phyloP scores from a whole-genome alignment of 2,797 vertebrate genomes.

The Okamejei kenojei region DNA sequence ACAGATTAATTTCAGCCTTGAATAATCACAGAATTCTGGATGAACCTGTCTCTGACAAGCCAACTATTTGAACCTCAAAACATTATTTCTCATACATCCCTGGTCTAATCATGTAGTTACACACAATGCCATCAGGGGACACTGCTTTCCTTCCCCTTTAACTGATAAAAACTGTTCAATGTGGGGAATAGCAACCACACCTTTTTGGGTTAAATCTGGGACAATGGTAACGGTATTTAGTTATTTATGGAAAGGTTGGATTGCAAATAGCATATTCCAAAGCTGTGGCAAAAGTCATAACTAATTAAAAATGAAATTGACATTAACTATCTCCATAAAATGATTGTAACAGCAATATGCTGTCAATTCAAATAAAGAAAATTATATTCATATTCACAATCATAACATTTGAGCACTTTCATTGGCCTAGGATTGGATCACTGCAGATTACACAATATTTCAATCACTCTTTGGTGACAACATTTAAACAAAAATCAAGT shows the following conservation, averaged over 20 bases:
- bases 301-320: conserved; percentile 3
- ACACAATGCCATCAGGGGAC: not conserved
- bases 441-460: not conserved
- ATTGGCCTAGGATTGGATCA: not conserved
- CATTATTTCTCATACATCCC: not conserved
- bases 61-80: not conserved
- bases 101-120: not conserved
- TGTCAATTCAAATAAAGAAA: not conserved
- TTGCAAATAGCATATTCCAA: not conserved
- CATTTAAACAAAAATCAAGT: not conserved
- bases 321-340: not conserved
- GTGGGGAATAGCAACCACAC: not conserved
- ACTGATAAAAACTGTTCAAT: not conserved
- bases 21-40: not conserved
- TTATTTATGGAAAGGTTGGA: not conserved
- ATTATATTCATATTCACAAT: not conserved
- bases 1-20: not conserved
- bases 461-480: not conserved
- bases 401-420: not conserved
- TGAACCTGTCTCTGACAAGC: not conserved
- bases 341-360: not conserved
- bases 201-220: no score
- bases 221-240: not conserved
- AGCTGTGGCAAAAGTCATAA: not conserved
- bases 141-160: not conserved